phyloP scores from a whole-genome alignment of 2,888 invertebrate genomes.

The Liopterus haemorrhoidalis region DNA sequence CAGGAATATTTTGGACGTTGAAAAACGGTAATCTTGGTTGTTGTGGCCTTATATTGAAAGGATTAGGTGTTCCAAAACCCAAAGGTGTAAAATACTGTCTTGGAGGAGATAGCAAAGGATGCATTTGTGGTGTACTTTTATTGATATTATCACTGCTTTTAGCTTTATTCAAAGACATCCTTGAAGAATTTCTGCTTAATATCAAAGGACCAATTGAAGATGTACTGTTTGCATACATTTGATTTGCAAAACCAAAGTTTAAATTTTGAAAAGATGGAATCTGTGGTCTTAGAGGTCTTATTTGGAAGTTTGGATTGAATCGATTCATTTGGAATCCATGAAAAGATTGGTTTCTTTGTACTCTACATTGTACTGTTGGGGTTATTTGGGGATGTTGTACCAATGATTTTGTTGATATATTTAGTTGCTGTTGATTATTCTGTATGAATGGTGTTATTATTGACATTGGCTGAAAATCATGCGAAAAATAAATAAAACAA shows the following conservation, averaged over 20 bases:
- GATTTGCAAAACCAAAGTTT: constrained; percentile 10
- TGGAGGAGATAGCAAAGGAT: too few relatives aligned
- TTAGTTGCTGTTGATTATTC: constrained; percentile 30
- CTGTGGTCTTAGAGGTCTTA: neutral
- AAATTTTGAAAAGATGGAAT: neutral
- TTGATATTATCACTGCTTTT: too few relatives aligned
- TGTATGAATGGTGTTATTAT: constrained; percentile 53
- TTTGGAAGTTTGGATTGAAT: neutral
- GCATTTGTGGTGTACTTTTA: too few relatives aligned
- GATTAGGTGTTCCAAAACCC: too few relatives aligned
- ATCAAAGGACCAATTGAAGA: constrained; percentile 19
- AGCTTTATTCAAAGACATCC: too few relatives aligned
- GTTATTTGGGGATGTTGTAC: constrained; percentile 17
- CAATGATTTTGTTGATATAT: constrained; percentile 32
- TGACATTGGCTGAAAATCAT: constrained; percentile 52
- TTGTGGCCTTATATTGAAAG: too few relatives aligned
- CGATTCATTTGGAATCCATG: constrained; percentile 38
- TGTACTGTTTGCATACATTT: constrained; percentile 15
- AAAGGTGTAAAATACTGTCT: too few relatives aligned
- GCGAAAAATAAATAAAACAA: constrained; percentile 45
- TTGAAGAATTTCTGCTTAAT: too few relatives aligned
- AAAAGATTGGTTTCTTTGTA: constrained; percentile 44
- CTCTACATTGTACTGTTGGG: constrained; percentile 10
- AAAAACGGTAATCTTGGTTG: too few relatives aligned
- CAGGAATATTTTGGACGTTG: too few relatives aligned